Percentiles rank a stretch among this genome's conserved stretches.
phyloP scores from a whole-genome alignment of 2,113 vertebrate genomes.

The Xenopus tropicalis region DNA sequence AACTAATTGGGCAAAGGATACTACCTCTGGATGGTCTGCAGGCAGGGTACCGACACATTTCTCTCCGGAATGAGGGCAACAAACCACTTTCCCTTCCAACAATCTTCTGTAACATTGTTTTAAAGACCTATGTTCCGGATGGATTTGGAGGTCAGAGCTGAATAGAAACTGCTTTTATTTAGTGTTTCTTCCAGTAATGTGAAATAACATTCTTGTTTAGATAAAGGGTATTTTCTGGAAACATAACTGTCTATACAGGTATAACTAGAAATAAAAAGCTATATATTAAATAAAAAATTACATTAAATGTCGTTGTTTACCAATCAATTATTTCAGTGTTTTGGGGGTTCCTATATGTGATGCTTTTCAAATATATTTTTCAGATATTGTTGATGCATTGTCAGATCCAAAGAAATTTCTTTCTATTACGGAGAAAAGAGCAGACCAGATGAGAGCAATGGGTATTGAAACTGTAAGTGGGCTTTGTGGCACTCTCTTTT shows the following conservation, averaged over 20 bases:
- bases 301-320: too few species aligned
- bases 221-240: too few species aligned
- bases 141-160: constrained; percentile 90
- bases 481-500: not conserved
- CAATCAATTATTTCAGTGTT: too few species aligned
- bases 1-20: constrained; percentile 93
- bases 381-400: constrained; percentile 95
- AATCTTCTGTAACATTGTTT: constrained; percentile 97
- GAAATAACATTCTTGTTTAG: too few species aligned
- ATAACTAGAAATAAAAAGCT: too few species aligned
- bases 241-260: too few species aligned
- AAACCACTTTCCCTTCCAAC: constrained; percentile 94
- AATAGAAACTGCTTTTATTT: not conserved
- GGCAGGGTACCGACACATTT: constrained; percentile 95
- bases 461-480: constrained; percentile 91
- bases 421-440: constrained; percentile 94
- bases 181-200: constrained; percentile 36
- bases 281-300: too few species aligned
- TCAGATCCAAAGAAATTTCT: constrained; percentile 98
- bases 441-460: constrained; percentile 97
- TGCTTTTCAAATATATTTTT: constrained; percentile 14
- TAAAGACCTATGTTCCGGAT: constrained; percentile 97
- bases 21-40: constrained; percentile 94
- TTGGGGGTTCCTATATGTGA: too few species aligned
- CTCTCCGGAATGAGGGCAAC: constrained; percentile 95